These are phyloP conservation scores for Grapholita molesta DNA, from an alignment of 1,140 invertebrate genomes.

Conservation along the genomic window DNA sequence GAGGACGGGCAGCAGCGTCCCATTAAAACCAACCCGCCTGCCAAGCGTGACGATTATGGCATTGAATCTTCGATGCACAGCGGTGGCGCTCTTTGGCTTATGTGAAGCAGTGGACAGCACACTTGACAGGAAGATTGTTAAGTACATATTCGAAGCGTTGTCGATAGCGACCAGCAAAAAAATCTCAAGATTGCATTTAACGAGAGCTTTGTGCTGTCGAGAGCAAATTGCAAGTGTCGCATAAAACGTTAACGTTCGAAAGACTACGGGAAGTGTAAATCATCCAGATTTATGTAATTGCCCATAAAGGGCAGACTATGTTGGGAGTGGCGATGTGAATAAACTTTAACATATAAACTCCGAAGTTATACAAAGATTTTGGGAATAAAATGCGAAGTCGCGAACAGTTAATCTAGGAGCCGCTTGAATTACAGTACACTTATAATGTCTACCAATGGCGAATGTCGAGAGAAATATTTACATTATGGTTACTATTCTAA, in stretches of 20 bases:
- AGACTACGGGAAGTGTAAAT: slow-evolving; percentile 24
- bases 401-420: not conserved
- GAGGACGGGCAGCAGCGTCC: no score
- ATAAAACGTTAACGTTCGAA: not conserved
- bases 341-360: slow-evolving; percentile 22
- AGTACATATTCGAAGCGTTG: not conserved
- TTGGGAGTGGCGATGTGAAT: slow-evolving; percentile 23
- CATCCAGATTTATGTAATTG: slow-evolving; percentile 45
- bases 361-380: not conserved
- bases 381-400: not conserved
- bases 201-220: not conserved
- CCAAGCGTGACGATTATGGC: no score
- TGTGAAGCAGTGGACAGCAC: no score
- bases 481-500: not conserved
- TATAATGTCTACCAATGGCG: not conserved
- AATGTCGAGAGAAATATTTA: not conserved
- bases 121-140: not conserved
- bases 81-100: no score
- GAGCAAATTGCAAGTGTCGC: slow-evolving; percentile 6
- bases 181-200: not conserved
- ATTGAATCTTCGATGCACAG: no score
- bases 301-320: slow-evolving; percentile 36
- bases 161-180: not conserved
- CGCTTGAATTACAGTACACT: not conserved
- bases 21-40: no score